These are phyloP conservation scores for Trissolcus japonicus DNA, from an alignment of 2,888 invertebrate species.

Conservation along the genomic window DNA sequence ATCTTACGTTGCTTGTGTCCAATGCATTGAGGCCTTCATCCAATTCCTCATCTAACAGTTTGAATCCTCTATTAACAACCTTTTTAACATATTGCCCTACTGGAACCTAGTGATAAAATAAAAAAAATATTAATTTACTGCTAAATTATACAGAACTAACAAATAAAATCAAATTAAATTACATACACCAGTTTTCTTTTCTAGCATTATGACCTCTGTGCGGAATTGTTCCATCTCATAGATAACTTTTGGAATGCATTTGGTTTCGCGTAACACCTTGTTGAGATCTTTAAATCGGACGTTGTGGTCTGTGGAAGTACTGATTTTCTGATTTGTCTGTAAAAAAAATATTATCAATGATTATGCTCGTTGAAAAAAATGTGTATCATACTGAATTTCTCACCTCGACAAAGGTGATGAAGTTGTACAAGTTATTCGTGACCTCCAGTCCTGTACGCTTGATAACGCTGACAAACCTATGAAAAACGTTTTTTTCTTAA, in stretches of 20 bases:
- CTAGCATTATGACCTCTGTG: constrained; percentile 79
- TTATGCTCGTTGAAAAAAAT: not conserved
- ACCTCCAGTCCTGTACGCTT: constrained; percentile 80
- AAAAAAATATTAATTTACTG: constrained; percentile 13
- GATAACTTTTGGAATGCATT: constrained; percentile 81
- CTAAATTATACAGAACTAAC: constrained; percentile 11
- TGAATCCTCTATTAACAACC: constrained; percentile 82
- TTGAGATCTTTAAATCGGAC: constrained; percentile 71
- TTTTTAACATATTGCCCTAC: constrained; percentile 79
- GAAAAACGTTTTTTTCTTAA: not conserved
- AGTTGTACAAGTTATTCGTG: constrained; percentile 78
- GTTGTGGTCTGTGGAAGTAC: constrained; percentile 74
- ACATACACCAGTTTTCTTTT: constrained; percentile 79
- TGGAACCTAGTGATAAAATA: constrained; percentile 62
- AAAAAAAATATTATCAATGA: not conserved
- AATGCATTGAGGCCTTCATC: constrained; percentile 78
- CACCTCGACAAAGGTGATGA: constrained; percentile 80
- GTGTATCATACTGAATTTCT: constrained; percentile 36
- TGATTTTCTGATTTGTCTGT: constrained; percentile 62
- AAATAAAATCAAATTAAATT: constrained; percentile 55
- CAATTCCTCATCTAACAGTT: constrained; percentile 78
- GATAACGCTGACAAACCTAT: constrained; percentile 67
- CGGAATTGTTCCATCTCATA: constrained; percentile 82
- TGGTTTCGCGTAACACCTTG: constrained; percentile 80
- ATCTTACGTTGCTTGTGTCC: constrained; percentile 67